Percentiles rank a stretch among this genome's conserved stretches.
phyloP scores from a whole-genome alignment of 1,140 invertebrate genomes.

The Solenopsis invicta region DNA sequence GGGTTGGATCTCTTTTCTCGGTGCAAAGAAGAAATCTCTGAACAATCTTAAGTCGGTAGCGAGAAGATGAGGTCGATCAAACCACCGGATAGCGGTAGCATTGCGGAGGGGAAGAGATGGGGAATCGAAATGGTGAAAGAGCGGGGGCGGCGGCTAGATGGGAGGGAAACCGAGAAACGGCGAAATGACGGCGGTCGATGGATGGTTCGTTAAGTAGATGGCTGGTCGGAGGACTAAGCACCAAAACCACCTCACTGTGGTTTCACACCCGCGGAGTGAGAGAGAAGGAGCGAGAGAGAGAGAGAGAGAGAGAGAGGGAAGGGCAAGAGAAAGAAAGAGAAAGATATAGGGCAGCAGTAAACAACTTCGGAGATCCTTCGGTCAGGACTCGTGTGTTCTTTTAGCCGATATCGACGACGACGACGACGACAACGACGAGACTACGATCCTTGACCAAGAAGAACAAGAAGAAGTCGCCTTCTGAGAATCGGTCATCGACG shows the following conservation, averaged over 20 bases:
- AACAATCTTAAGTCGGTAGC: constrained; percentile 47
- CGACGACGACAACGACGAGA: constrained; percentile 50
- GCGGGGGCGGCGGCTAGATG: constrained; percentile 73
- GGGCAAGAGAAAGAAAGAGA: constrained; percentile 34
- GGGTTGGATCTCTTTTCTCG: constrained; percentile 21
- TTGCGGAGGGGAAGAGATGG: constrained; percentile 16
- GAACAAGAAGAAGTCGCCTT: constrained; percentile 39
- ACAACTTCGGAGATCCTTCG: constrained; percentile 72
- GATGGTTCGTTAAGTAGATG: constrained; percentile 86
- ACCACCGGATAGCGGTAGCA: constrained; percentile 62
- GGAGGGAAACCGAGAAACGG: constrained; percentile 84
- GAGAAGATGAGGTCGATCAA: constrained; percentile 68
- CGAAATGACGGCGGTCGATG: constrained; percentile 85
- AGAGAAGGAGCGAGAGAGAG: constrained; percentile 57
- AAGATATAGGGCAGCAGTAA: constrained; percentile 66
- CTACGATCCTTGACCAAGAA: constrained; percentile 39
- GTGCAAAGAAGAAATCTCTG: constrained; percentile 28
- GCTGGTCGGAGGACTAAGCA: constrained; percentile 85
- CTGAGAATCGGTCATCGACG: constrained; percentile 17
- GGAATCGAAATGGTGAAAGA: constrained; percentile 59
- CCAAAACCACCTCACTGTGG: constrained; percentile 86
- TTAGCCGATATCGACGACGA: constrained; percentile 57
- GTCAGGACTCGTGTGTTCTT: constrained; percentile 71
- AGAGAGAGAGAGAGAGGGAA: constrained; percentile 44
- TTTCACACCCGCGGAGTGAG: constrained; percentile 86